Conservation (phyloP, 2,888 invertebrate genomes). For the Sphaeridia pumilis region DNA sequence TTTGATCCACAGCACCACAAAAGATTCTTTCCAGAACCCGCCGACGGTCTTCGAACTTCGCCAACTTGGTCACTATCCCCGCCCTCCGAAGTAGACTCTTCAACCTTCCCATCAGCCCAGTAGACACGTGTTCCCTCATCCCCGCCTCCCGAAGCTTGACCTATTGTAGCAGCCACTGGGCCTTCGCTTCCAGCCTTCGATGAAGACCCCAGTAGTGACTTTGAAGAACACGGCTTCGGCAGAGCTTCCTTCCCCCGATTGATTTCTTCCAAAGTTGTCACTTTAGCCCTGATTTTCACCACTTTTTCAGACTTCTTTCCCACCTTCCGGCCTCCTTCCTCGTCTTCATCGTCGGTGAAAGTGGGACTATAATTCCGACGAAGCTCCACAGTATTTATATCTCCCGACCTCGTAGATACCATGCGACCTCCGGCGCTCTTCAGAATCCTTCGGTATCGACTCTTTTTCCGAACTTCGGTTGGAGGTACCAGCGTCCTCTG, state of each 20-base stretch:
- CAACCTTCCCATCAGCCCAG: too few relatives aligned
- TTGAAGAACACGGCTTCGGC: not conserved
- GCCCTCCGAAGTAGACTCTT: constrained; percentile 16
- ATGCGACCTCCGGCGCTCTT: not conserved
- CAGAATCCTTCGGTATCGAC: too few relatives aligned
- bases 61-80: constrained; percentile 20
- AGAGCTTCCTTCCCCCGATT: not conserved
- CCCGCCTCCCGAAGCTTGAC: too few relatives aligned
- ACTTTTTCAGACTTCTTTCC: too few relatives aligned
- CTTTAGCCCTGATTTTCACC: constrained; percentile 31
- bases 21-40: constrained; percentile 16
- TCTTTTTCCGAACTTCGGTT: too few relatives aligned
- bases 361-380: constrained; percentile 18
- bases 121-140: too few relatives aligned
- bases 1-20: constrained; percentile 18
- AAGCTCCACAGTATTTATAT: not conserved
- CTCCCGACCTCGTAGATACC: not conserved
- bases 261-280: constrained; percentile 35
- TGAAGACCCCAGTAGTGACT: not conserved
- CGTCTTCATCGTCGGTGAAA: constrained; percentile 20
- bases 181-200: not conserved
- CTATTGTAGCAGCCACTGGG: not conserved
- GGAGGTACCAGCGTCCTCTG: too few relatives aligned
- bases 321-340: constrained; percentile 13
- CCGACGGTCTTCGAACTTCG: constrained; percentile 6